Percentiles rank a stretch among this genome's conserved stretches.
These are phyloP conservation scores for Melipona quadrifasciata DNA, from an alignment of 1,140 invertebrate species.

Conservation along the genomic window DNA sequence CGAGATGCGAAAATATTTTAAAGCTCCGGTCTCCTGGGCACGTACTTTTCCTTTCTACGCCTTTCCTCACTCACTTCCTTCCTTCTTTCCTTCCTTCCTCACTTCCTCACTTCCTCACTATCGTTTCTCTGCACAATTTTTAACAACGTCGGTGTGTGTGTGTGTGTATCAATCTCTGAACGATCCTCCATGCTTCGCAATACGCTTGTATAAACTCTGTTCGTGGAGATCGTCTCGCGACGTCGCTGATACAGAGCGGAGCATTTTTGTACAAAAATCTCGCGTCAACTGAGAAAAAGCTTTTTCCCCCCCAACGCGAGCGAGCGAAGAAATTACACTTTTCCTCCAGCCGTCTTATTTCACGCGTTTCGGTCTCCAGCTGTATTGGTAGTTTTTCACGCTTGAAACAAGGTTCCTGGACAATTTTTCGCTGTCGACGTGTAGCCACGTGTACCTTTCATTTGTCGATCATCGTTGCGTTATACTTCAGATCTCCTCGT, in stretches of 20 bases:
- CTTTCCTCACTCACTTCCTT: background rate
- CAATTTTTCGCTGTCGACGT: background rate
- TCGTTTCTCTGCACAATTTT: slow-evolving; percentile 29
- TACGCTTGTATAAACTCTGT: slow-evolving; percentile 16
- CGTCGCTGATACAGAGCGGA: background rate
- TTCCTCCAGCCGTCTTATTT: background rate
- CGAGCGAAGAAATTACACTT: background rate
- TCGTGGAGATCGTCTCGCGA: slow-evolving; percentile 6
- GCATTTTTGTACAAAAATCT: slow-evolving; percentile 29
- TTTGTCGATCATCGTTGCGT: background rate
- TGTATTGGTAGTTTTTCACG: background rate
- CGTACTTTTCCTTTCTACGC: background rate
- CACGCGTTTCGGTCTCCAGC: background rate
- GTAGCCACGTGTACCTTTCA: background rate
- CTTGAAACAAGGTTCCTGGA: slow-evolving; percentile 41
- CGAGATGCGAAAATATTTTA: slow-evolving; percentile 33
- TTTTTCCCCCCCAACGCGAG: background rate
- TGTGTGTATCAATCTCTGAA: slow-evolving; percentile 13
- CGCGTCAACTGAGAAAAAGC: no score
- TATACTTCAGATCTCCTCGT: background rate
- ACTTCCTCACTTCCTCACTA: background rate
- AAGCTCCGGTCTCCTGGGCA: background rate
- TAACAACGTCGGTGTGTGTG: slow-evolving; percentile 27
- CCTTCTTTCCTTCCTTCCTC: background rate
- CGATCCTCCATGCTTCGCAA: slow-evolving; percentile 15